phyloP scores from a whole-genome alignment of 2,888 invertebrate genomes.

The Helleia helle region DNA sequence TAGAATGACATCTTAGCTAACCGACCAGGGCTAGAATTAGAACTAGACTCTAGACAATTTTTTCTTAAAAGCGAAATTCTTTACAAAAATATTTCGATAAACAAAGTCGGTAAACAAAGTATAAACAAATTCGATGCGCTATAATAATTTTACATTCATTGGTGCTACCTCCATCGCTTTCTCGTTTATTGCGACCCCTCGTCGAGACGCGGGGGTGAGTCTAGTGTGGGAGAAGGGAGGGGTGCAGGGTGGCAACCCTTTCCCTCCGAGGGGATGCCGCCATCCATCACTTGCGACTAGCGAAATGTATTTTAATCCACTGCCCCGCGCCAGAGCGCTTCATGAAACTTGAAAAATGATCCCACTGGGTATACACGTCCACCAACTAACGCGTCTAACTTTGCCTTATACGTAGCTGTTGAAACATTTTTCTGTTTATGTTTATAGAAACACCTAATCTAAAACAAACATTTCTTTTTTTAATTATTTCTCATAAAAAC shows the following conservation, averaged over 20 bases:
- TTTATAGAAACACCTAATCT: no score
- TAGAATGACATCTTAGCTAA: no score
- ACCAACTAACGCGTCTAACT: no score
- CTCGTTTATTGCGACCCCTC: constrained; percentile 26
- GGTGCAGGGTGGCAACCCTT: constrained; percentile 55
- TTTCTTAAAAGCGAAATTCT: no score
- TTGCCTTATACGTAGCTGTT: background rate
- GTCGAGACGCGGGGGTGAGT: constrained; percentile 12
- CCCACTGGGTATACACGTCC: constrained; percentile 21
- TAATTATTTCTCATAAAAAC: no score
- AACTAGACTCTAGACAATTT: no score
- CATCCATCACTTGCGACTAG: constrained; percentile 62
- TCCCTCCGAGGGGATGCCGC: constrained; percentile 32
- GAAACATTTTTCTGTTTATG: no score
- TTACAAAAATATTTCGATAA: no score
- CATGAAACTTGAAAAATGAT: constrained; percentile 74
- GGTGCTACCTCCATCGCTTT: constrained; percentile 31
- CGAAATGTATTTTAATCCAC: constrained; percentile 74
- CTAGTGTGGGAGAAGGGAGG: constrained; percentile 15
- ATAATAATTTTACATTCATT: constrained; percentile 38
- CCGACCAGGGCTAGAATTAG: no score
- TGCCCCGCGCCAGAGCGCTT: constrained; percentile 57
- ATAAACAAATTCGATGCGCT: constrained; percentile 1
- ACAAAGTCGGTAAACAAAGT: constrained; percentile 7
- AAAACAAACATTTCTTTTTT: no score